These are phyloP conservation scores for Chiloscyllium punctatum DNA, from an alignment of 2,797 vertebrate species.

Conservation along the genomic window DNA sequence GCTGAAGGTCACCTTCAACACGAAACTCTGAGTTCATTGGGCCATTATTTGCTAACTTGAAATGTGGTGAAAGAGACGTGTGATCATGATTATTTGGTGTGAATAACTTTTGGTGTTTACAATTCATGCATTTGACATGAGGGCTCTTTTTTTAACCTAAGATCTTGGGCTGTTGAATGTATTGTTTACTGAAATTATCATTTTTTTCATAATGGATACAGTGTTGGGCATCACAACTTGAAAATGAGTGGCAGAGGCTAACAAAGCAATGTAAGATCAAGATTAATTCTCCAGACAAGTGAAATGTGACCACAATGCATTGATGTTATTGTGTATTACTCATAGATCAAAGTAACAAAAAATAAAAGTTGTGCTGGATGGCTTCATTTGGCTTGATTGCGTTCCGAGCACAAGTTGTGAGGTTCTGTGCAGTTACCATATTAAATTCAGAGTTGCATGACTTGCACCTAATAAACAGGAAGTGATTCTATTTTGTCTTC, in stretches of 20 bases:
- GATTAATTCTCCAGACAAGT: not conserved
- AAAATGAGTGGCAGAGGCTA: not conserved
- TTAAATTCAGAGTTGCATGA: not conserved
- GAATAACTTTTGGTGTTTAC: not conserved
- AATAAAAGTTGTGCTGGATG: not conserved
- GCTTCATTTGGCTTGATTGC: not conserved
- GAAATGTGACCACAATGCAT: not conserved
- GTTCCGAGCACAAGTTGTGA: not conserved
- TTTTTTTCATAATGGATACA: not conserved
- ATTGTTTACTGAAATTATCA: not conserved
- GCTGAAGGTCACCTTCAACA: not conserved
- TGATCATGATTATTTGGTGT: not conserved
- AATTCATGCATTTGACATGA: not conserved
- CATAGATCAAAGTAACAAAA: constrained; percentile 9
- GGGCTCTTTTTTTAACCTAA: not conserved
- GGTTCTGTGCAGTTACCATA: not conserved
- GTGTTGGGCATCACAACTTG: not conserved
- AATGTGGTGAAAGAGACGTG: not conserved
- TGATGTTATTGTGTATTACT: not conserved
- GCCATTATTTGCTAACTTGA: not conserved
- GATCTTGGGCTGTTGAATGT: not conserved
- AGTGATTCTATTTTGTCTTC: constrained; percentile 27
- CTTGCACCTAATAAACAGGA: not conserved
- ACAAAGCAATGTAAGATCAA: not conserved
- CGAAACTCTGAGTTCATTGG: not conserved